Conservation (phyloP, 2,888 invertebrate species). For the Ophonus ardosiacus region DNA sequence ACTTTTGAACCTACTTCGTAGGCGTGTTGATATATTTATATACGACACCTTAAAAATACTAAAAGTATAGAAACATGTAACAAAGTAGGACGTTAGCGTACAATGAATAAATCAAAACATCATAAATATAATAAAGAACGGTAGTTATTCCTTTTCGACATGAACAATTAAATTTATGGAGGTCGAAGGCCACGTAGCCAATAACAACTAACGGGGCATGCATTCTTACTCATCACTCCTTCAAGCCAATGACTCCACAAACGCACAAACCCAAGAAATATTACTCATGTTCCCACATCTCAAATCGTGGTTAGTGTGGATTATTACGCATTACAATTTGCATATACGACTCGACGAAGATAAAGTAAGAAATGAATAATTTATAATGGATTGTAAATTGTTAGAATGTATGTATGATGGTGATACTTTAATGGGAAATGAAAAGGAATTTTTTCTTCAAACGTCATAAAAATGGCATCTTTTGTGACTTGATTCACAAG, state of each 20-base stretch:
- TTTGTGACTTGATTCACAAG: no score
- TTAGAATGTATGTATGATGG: background rate
- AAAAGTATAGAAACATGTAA: background rate
- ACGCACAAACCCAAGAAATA: background rate
- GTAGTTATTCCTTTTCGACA: constrained; percentile 62
- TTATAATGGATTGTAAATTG: background rate
- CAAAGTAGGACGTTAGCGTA: background rate
- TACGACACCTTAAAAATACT: background rate
- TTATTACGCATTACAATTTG: background rate
- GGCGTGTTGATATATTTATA: background rate
- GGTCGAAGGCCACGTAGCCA: constrained; percentile 48
- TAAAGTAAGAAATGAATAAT: background rate
- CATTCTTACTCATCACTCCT: constrained; percentile 37
- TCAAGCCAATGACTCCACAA: background rate
- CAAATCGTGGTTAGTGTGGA: background rate
- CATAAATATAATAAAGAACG: constrained; percentile 63
- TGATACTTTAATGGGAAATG: background rate
- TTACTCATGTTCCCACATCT: background rate
- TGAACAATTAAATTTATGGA: constrained; percentile 64
- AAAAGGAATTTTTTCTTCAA: no score
- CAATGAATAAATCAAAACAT: constrained; percentile 32
- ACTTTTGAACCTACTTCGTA: background rate
- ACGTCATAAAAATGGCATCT: no score
- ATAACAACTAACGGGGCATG: constrained; percentile 58
- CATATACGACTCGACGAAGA: background rate